These are phyloP conservation scores for Brachypterus glaber DNA, from an alignment of 2,888 invertebrate genomes.

Conservation along the genomic window DNA sequence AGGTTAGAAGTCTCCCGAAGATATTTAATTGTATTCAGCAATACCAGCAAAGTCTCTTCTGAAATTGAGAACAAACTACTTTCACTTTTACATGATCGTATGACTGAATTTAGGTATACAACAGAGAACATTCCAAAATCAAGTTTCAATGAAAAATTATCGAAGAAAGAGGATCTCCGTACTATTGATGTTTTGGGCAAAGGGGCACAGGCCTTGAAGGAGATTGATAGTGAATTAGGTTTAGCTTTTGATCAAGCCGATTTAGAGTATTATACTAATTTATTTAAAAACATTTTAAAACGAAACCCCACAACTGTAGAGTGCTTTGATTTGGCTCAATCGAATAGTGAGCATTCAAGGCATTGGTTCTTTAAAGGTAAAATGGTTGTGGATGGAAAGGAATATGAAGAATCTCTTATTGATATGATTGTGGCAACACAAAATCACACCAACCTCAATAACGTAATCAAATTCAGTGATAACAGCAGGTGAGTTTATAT, in stretches of 20 bases:
- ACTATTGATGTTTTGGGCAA: conserved; percentile 72
- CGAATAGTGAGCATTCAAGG: conserved; percentile 95
- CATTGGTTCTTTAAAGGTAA: conserved; percentile 98
- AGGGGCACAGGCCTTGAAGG: conserved; percentile 70
- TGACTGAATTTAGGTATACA: conserved; percentile 86
- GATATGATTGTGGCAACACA: conserved; percentile 91
- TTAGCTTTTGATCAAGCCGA: conserved; percentile 92
- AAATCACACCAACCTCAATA: conserved; percentile 74
- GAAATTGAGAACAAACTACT: conserved; percentile 44
- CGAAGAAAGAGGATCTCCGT: conserved; percentile 63
- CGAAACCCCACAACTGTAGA: conserved; percentile 96
- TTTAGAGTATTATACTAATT: conserved; percentile 76
- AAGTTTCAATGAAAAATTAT: conserved; percentile 59
- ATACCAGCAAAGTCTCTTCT: conserved; percentile 36
- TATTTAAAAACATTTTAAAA: conserved; percentile 73
- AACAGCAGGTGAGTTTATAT: conserved; percentile 69
- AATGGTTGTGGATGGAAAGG: conserved; percentile 72
- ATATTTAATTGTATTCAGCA: conserved; percentile 54
- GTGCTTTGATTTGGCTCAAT: conserved; percentile 95
- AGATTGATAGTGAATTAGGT: conserved; percentile 54
- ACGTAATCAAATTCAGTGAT: conserved; percentile 94
- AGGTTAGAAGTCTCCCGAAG: conserved; percentile 76
- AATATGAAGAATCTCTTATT: conserved; percentile 73
- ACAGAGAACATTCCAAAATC: conserved; percentile 51
- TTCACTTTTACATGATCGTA: conserved; percentile 71